Evolutionary conservation across 2,113 vertebrate genomes (phyloP).

Genomic region (Hydrolagus affinis): DNA sequence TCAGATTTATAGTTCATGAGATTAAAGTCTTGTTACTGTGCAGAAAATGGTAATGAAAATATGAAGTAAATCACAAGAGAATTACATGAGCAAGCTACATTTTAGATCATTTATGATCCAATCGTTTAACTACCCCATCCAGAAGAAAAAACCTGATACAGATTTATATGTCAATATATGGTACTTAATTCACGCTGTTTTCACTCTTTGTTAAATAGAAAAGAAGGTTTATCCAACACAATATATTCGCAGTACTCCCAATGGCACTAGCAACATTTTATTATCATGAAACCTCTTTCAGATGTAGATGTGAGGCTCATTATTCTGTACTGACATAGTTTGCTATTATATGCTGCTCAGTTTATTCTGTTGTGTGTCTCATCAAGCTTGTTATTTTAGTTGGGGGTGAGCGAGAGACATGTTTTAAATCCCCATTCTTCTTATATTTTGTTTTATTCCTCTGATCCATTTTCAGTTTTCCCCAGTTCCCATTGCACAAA

Average conservation of each 20-base stretch:
- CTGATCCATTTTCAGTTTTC: neutral
- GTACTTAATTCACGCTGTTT: conserved; percentile 10
- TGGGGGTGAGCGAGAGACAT: neutral
- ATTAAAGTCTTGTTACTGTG: conserved; percentile 36
- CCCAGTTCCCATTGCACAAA: neutral
- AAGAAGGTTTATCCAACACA: neutral
- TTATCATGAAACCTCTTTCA: neutral
- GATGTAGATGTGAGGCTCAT: neutral
- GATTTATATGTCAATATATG: conserved; percentile 33
- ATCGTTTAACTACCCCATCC: conserved; percentile 8
- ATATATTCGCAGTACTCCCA: neutral
- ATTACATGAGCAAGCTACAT: conserved; percentile 20
- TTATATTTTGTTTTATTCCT: neutral
- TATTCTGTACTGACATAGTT: neutral
- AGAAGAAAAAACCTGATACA: conserved; percentile 40
- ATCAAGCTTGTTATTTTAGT: too few relatives aligned
- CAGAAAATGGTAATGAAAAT: conserved; percentile 25
- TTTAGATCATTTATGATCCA: conserved; percentile 29
- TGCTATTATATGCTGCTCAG: neutral
- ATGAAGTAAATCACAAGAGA: conserved; percentile 32
- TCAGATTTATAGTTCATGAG: conserved; percentile 32
- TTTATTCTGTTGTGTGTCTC: neutral
- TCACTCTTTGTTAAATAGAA: conserved; percentile 2
- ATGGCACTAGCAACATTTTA: neutral
- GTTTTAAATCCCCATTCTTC: neutral